Evolutionary conservation across 37 sponge, comb jelly and placozoan genomes (phyloP).

Genomic region (Bolinopsis microptera): DNA sequence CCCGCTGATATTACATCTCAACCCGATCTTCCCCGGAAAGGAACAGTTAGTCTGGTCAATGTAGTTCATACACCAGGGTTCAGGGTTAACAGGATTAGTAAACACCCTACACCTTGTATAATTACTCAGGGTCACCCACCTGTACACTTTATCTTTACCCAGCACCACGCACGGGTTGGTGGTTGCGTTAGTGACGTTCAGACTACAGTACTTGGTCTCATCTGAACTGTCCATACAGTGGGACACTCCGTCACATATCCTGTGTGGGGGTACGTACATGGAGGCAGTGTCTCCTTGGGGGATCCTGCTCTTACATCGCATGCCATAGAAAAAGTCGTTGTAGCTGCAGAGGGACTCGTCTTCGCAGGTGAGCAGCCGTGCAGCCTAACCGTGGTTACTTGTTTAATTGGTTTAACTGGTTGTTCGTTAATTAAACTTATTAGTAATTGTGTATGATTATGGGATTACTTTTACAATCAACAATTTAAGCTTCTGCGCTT

Average conservation of each 20-base stretch:
- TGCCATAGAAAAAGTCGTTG: not conserved
- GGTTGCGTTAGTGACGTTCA: not conserved
- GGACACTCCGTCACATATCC: not conserved
- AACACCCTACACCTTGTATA: not conserved
- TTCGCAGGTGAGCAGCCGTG: not conserved
- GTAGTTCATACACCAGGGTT: not conserved
- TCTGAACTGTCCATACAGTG: not conserved
- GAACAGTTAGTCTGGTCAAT: not conserved
- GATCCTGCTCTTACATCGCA: not conserved
- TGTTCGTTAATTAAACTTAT: too few relatives aligned
- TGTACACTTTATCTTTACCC: not conserved
- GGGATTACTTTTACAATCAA: too few relatives aligned
- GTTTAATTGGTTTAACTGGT: too few relatives aligned
- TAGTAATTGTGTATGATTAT: too few relatives aligned
- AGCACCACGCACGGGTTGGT: not conserved
- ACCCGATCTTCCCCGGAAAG: not conserved
- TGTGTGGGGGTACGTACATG: not conserved
- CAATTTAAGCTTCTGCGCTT: too few relatives aligned
- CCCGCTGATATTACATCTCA: not conserved
- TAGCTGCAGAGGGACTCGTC: not conserved
- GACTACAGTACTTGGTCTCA: not conserved
- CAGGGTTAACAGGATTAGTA: not conserved
- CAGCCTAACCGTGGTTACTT: too few relatives aligned
- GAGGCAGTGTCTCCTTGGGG: not conserved
- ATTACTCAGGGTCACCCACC: not conserved